Evolutionary conservation across 2,888 invertebrate species (phyloP).

Genomic region (Lepetodrilus schrolli): DNA sequence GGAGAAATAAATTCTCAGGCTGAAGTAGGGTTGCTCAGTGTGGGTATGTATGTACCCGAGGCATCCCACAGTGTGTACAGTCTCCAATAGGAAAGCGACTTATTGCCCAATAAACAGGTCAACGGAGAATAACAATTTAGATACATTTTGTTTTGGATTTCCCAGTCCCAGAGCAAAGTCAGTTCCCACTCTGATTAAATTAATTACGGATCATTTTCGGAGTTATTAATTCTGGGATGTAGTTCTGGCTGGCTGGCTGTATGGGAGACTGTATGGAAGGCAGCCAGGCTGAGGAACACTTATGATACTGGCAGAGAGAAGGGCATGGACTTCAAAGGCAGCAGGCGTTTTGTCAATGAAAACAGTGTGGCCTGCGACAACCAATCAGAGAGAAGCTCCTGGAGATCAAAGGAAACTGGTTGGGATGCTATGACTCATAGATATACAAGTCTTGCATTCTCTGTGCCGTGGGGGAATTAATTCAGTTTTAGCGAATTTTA

Average conservation of each 20-base stretch:
- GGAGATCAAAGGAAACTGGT: conserved; percentile 2
- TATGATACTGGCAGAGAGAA: background rate
- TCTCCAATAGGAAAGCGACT: conserved; percentile 14
- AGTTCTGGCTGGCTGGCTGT: background rate
- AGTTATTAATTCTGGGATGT: conserved; percentile 18
- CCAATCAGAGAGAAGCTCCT: background rate
- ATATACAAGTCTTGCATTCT: too few relatives aligned
- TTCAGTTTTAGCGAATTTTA: too few relatives aligned
- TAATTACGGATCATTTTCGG: conserved; percentile 23
- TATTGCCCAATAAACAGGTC: conserved; percentile 12
- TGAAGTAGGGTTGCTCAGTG: too few relatives aligned
- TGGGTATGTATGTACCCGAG: too few relatives aligned
- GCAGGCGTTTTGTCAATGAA: conserved; percentile 26
- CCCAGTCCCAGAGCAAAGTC: conserved; percentile 6
- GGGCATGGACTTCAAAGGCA: background rate
- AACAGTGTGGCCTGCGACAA: background rate
- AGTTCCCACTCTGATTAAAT: conserved; percentile 5
- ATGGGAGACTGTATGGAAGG: background rate
- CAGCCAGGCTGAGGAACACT: background rate
- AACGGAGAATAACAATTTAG: conserved; percentile 16
- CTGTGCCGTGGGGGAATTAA: too few relatives aligned
- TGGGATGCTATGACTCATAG: background rate
- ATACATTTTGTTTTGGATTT: conserved; percentile 22
- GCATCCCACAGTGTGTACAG: too few relatives aligned
- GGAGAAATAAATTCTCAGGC: too few relatives aligned